phyloP scores from a whole-genome alignment of 2,797 vertebrate species.

The Champsocephalus gunnari region DNA sequence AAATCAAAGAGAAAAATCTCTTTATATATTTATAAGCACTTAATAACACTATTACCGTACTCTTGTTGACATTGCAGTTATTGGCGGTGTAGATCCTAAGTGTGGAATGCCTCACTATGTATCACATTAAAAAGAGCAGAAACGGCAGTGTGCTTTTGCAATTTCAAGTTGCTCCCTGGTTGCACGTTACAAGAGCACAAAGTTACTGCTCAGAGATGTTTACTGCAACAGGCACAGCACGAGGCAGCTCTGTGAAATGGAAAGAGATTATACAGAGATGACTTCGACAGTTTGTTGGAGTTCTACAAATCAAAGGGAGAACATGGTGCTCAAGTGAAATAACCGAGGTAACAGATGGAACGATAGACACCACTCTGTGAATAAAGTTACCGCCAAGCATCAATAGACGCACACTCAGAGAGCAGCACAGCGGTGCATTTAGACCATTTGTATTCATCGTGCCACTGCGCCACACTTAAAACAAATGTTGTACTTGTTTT shows the following conservation, averaged over 20 bases:
- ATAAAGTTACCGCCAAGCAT: slow-evolving; percentile 23
- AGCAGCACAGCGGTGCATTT: slow-evolving; percentile 10
- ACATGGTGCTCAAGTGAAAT: slow-evolving; percentile 57
- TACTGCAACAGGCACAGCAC: slow-evolving; percentile 61
- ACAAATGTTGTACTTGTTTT: background rate
- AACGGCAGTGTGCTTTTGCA: slow-evolving; percentile 42
- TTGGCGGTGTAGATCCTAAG: slow-evolving; percentile 73
- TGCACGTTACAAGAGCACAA: slow-evolving; percentile 59
- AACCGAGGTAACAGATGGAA: slow-evolving; percentile 41
- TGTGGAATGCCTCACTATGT: slow-evolving; percentile 59
- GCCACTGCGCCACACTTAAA: background rate
- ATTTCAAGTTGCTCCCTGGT: slow-evolving; percentile 64
- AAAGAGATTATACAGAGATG: slow-evolving; percentile 62
- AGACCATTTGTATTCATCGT: background rate
- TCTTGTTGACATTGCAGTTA: slow-evolving; percentile 81
- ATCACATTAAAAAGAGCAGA: slow-evolving; percentile 55
- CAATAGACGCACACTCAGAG: slow-evolving; percentile 5
- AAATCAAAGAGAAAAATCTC: slow-evolving; percentile 79
- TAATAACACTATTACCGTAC: slow-evolving; percentile 78
- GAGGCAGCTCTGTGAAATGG: slow-evolving; percentile 55
- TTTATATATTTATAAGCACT: slow-evolving; percentile 85
- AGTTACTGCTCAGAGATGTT: slow-evolving; percentile 68
- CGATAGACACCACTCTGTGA: slow-evolving; percentile 23
- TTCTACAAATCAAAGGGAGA: slow-evolving; percentile 68
- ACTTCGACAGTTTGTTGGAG: slow-evolving; percentile 64